A percentile compares a stretch with the other conserved stretches of the same genome.
Evolutionary conservation across 2,113 vertebrate species (phyloP).

Genomic region (Lipotes vexillifer): DNA sequence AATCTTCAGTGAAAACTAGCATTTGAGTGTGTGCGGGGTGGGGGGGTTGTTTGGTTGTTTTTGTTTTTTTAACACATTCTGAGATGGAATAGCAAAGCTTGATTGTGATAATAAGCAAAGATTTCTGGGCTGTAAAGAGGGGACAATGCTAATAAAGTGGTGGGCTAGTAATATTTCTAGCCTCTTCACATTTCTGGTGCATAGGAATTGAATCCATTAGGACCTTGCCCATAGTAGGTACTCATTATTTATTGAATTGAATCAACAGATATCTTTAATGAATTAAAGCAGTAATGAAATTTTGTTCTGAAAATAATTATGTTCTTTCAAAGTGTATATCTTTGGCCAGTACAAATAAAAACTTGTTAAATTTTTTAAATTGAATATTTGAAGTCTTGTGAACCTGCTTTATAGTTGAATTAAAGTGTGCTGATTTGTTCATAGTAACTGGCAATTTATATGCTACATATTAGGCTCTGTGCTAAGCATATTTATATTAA

Average conservation of each 20-base stretch:
- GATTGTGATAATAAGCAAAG: background rate
- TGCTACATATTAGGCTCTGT: background rate
- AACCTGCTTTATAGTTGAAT: background rate
- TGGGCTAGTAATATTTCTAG: background rate
- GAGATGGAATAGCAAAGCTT: background rate
- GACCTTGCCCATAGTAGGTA: background rate
- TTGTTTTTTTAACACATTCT: background rate
- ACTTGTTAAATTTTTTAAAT: background rate
- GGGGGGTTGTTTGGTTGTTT: no score
- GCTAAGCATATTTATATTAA: background rate
- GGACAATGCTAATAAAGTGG: background rate
- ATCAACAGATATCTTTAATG: background rate
- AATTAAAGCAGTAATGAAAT: background rate
- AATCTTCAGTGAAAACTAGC: background rate
- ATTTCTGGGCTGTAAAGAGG: background rate
- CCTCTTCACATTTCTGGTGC: background rate
- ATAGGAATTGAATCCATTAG: background rate
- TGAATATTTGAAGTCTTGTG: background rate
- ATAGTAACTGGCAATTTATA: background rate
- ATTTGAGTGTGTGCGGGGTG: background rate
- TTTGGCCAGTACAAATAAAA: background rate
- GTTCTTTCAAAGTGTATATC: background rate
- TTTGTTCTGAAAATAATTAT: slow-evolving; percentile 18
- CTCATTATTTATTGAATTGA: background rate
- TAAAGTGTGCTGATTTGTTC: background rate